Evolutionary conservation across 2,888 invertebrate genomes (phyloP).

Genomic region (Diarsia dahlii): DNA sequence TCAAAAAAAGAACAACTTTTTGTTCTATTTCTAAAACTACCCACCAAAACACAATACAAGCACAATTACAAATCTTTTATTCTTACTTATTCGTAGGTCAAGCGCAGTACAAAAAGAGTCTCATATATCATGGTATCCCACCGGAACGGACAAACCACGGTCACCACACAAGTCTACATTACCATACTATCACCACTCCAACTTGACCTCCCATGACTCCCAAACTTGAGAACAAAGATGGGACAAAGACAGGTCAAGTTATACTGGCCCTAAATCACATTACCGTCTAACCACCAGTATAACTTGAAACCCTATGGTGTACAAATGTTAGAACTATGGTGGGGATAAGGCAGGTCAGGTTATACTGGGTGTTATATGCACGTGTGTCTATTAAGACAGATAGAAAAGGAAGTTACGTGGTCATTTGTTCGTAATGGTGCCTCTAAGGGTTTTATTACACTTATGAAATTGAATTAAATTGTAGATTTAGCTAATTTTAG

Average conservation of each 20-base stretch:
- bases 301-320: constrained; percentile 60
- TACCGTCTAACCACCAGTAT: constrained; percentile 73
- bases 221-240: constrained; percentile 24
- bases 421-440: constrained; percentile 58
- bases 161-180: constrained; percentile 81
- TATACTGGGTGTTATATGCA: constrained; percentile 58
- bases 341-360: constrained; percentile 44
- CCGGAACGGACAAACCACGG: constrained; percentile 85
- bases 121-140: constrained; percentile 83
- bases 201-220: constrained; percentile 60
- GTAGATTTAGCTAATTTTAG: constrained; percentile 44
- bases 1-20: not conserved
- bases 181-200: constrained; percentile 72
- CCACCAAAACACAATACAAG: constrained; percentile 35
- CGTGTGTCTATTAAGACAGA: constrained; percentile 65
- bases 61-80: constrained; percentile 58
- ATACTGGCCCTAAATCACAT: constrained; percentile 58
- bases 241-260: constrained; percentile 39
- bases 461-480: constrained; percentile 62
- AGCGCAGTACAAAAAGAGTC: constrained; percentile 78
- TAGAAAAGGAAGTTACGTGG: constrained; percentile 71
- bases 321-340: constrained; percentile 21
- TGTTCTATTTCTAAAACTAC: constrained; percentile 21
- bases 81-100: constrained; percentile 78
- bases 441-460: constrained; percentile 65